Base-by-base conservation (phyloP, 23 tunicate species). In the Halocynthia roretzi region DNA sequence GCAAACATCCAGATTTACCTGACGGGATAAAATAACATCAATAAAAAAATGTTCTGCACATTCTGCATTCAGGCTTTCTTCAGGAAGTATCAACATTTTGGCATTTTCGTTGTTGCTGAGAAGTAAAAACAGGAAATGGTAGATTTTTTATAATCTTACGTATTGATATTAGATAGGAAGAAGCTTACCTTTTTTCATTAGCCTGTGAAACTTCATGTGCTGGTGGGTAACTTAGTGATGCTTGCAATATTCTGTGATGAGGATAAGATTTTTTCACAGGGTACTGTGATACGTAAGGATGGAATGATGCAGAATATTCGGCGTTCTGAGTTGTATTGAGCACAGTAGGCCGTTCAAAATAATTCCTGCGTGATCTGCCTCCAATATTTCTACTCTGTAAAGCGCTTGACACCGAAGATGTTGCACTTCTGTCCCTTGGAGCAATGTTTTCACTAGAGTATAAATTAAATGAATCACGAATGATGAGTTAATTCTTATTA, bases 31-130 rank as follows among this genome's bases (percentile, higher is more conserved):
- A n/a, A 93, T 83, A 31, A 81, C 82, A 70, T 93, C 98, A 21
- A 93, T 83, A 70, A 87, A 93, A 80, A 87, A 93, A 79, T 93
- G 98, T 81, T 93, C 98, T 14, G 98, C 98, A 56, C 94, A 87
- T 58, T 87, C 94, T 40, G 80, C 61, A 7, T 86, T 81, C 15
- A 76, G 84, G 54, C 85, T 82, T 71, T 85, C 83, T 67, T 85
- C 83, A 67, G 63, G 44, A 31, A 31, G 44, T 31, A 31, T 31
- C 44, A 31, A 31, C 44, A 31, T 31, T 31, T 31, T 70, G 53
- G 48, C 56, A 74, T 54, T 54, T 56, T 54, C 10, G 55, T 74
- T 54, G 78, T 6, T 19, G 6, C 78, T 2, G 70, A 53, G 55
- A 62, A 54, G 56, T 19, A 74, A 9, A 74, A 54, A 21, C 10